Evolutionary conservation across 1,140 invertebrate species (phyloP), one percentile per base, ranked within the genome.

Genomic region (Leptopilina boulardi): DNA sequence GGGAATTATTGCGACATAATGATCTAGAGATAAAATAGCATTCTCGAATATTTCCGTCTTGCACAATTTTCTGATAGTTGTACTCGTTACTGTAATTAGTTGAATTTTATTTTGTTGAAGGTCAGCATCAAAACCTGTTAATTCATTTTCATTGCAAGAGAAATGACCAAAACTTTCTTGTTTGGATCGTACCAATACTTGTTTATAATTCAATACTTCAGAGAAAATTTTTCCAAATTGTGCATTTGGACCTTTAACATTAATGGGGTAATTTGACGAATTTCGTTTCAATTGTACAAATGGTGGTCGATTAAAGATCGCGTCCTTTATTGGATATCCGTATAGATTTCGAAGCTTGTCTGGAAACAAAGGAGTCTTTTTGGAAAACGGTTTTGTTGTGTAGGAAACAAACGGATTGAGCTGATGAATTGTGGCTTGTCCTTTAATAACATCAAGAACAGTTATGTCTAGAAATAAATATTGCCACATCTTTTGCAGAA

Each of bases 11-110:
- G 34, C 34, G 9, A 87, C 76, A 74, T 83, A 11, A 84, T 85
- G 75, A 54, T 82, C 19, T 86, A 83, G 51, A 85, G 86, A 30
- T 84, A 85, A 83, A 78, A 47, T 44, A 30, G 44, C 19, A n/a
- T 70, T 70, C 3, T 70, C 91, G 92, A 77, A 87, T 86, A 76
- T 74, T 88, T 82, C 81, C 80, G 26, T 90, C n/a, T 78, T 71
- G 70, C 75, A 23, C 51, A 75, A 71, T 54, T 76, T 19, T 18
- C 6, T 30, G 18, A 41, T 3, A 38, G 3, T 9, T 4, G 9
- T 3, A 38, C 3, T 9, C 34, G 34, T 4, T 2, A 9, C 41
- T 11, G 1, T 13, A 13, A 42, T 42, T 41, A 70, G 44, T 21
- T 13, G 19, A 3, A 73, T 15, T 34, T 26, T 44, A 11, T 44